phyloP scores from a whole-genome alignment of 2,797 vertebrate species.

The Trematomus bernacchii region DNA sequence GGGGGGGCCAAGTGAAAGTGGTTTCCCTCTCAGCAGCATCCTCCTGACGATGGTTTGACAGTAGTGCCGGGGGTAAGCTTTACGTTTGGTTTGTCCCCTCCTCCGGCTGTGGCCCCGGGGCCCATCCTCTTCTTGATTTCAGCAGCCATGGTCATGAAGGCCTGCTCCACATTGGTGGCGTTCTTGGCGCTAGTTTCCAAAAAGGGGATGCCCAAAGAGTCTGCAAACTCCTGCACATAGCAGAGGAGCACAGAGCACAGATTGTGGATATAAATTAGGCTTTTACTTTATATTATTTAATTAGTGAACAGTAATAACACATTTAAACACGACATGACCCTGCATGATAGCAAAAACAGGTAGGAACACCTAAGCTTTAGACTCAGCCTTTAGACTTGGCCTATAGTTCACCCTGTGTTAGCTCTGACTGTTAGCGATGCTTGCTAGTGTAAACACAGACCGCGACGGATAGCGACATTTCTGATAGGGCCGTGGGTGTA shows the following conservation, averaged over 20 bases:
- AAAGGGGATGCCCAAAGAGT: constrained; percentile 90
- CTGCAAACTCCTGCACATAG: constrained; percentile 87
- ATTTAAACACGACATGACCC: too few relatives aligned
- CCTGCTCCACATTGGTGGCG: constrained; percentile 91
- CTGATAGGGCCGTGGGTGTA: too few relatives aligned
- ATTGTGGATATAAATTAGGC: not conserved
- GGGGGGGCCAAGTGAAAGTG: not conserved
- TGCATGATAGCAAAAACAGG: too few relatives aligned
- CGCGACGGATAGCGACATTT: too few relatives aligned
- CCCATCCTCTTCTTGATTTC: constrained; percentile 93
- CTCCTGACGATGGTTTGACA: constrained; percentile 87
- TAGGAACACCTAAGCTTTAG: too few relatives aligned
- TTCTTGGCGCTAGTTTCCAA: constrained; percentile 92
- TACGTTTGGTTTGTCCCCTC: constrained; percentile 87
- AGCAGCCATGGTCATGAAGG: constrained; percentile 92
- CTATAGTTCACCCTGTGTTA: too few relatives aligned
- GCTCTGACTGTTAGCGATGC: too few relatives aligned
- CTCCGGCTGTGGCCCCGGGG: constrained; percentile 87
- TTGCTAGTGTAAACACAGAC: too few relatives aligned
- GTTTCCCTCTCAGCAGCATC: constrained; percentile 86
- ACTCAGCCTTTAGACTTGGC: too few relatives aligned
- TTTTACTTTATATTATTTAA: not conserved
- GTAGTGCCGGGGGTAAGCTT: constrained; percentile 90
- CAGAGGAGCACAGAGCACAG: not conserved
- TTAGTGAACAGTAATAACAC: too few relatives aligned